Base-by-base conservation (phyloP, 2,888 invertebrate genomes). In the Yponomeuta evonymella region DNA sequence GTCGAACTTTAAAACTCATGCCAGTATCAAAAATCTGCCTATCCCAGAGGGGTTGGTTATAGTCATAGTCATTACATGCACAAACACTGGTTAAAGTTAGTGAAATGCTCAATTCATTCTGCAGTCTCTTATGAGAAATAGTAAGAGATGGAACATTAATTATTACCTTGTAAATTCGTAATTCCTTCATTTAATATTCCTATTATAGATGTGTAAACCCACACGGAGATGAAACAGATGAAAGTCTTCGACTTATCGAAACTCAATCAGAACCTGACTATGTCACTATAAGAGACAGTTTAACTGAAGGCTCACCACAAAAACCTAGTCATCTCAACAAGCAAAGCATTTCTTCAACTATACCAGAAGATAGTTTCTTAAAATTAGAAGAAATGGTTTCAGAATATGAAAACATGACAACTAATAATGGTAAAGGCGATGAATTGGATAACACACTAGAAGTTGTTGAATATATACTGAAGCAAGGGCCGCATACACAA, bases 221-320 rank as follows among this genome's bases (percentile, higher is more conserved):
- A 70, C 65, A 71, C 58, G 70, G 75, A 71, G 74, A 75, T 48
- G 76, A 81, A 62, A 67, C 72, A 30, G 75, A 83, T 70, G 73
- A 75, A 62, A 84, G 86, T 75, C 69, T 87, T 2, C 82, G 81
- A 76, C 79, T 89, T 51, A 84, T 89, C 72, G 83, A 88, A 81
- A 79, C 82, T 58, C 84, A 83, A 75, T 89, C 89, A 10, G 81
- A 85, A 75, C 88, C 89, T 12, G 80, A 88, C 73, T 33, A 33
- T 15, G 43, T 67, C 33, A n/a, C 67, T 43, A 11, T 67, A 43
- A 36, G 33, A 67, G 67, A 67, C 33, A 43, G 36, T 36, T 67
- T 67, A n/a, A 15, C 33, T 11, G 67, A 67, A n/a, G 64, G 29
- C 10, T 64, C 29, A 8, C 29, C 8, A 23, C 64, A 64, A 64